Percentiles rank a stretch among this genome's conserved stretches.
phyloP scores from a whole-genome alignment of 2,797 vertebrate genomes.

The Mycteria americana region DNA sequence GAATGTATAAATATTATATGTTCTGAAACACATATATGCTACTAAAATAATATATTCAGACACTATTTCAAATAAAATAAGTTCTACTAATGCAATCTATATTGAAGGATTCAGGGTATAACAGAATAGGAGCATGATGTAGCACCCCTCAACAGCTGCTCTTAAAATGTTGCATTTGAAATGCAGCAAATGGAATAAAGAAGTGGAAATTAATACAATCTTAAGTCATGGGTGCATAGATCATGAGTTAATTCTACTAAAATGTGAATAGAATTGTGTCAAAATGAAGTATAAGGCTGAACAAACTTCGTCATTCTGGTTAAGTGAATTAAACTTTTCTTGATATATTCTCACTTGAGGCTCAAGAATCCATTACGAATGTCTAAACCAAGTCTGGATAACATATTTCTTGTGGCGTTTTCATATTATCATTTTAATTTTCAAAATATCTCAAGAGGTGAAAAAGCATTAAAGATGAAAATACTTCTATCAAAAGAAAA shows the following conservation, averaged over 20 bases:
- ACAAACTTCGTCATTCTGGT: background rate
- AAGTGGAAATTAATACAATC: constrained; percentile 5
- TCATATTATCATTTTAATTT: constrained; percentile 34
- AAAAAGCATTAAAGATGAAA: constrained; percentile 18
- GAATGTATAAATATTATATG: background rate
- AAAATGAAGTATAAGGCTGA: constrained; percentile 24
- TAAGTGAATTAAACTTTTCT: constrained; percentile 27
- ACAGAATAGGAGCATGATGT: background rate
- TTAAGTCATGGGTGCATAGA: background rate
- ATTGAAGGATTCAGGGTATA: background rate
- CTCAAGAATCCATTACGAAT: background rate
- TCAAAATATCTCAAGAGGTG: constrained; percentile 35
- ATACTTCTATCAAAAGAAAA: background rate
- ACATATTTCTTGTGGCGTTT: constrained; percentile 11
- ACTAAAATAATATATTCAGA: background rate
- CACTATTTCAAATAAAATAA: background rate
- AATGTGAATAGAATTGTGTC: background rate
- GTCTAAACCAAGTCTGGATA: constrained; percentile 4
- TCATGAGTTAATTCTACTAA: constrained; percentile 14
- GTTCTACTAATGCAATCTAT: background rate
- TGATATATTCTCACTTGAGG: constrained; percentile 3
- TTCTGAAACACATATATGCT: background rate
- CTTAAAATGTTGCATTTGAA: background rate
- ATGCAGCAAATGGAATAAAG: background rate
- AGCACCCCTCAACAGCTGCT: background rate